Percentiles rank a stretch among this genome's conserved stretches.
phyloP scores from a whole-genome alignment of 2,888 invertebrate genomes.

The Neria commutata region DNA sequence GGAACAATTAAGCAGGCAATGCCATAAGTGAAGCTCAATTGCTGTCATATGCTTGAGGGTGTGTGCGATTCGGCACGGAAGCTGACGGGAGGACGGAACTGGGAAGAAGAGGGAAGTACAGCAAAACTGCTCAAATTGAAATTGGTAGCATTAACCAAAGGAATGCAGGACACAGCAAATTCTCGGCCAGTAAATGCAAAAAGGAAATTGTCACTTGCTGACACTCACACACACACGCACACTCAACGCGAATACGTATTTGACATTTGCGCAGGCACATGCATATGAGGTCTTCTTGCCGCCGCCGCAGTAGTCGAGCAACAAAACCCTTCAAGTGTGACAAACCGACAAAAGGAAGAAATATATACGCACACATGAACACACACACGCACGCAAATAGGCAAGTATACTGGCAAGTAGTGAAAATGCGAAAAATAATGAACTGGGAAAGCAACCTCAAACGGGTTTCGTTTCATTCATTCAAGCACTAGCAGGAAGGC shows the following conservation, averaged over 20 bases:
- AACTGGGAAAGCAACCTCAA: slow-evolving; percentile 8
- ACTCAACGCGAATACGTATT: slow-evolving; percentile 26
- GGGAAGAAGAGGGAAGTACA: no score
- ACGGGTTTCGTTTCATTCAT: slow-evolving; percentile 19
- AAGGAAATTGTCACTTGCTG: slow-evolving; percentile 47
- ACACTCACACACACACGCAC: slow-evolving; percentile 19
- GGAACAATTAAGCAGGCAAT: no score
- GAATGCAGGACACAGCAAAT: no score
- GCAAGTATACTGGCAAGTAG: not conserved
- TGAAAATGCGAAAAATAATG: slow-evolving; percentile 1
- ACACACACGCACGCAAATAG: not conserved
- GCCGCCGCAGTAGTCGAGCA: slow-evolving; percentile 24
- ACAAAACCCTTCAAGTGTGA: slow-evolving; percentile 57
- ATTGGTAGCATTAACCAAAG: no score
- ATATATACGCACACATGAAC: not conserved
- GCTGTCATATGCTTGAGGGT: no score
- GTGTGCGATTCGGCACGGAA: no score
- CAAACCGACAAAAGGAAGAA: slow-evolving; percentile 26
- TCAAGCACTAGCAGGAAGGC: slow-evolving; percentile 15
- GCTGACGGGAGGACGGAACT: no score
- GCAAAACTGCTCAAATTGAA: no score
- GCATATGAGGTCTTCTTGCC: not conserved
- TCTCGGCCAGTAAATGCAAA: no score
- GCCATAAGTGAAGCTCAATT: no score
- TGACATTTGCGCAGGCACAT: not conserved